A percentile compares a stretch with the other conserved stretches of the same genome.
These are phyloP conservation scores for Leptinotarsa haldemani DNA, from an alignment of 2,888 invertebrate genomes.

Conservation along the genomic window DNA sequence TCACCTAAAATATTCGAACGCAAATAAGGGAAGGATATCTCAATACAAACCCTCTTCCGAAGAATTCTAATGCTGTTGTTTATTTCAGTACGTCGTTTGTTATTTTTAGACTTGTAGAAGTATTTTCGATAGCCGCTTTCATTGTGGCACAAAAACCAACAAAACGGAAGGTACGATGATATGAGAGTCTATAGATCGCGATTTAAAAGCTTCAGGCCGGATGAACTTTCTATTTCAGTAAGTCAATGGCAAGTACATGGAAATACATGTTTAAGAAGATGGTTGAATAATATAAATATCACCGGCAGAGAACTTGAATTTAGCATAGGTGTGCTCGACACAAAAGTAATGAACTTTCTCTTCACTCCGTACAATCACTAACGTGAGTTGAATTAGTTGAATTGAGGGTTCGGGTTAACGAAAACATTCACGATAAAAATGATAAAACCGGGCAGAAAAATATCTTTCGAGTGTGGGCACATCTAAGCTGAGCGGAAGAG, in stretches of 20 bases:
- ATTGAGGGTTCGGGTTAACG: neutral
- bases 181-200: slow-evolving; percentile 26
- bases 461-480: too few species aligned
- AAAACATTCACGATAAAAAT: neutral
- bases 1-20: too few species aligned
- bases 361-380: neutral
- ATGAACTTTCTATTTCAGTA: slow-evolving; percentile 35
- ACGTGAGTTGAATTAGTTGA: neutral
- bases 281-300: neutral
- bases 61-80: slow-evolving; percentile 23
- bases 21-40: too few species aligned
- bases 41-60: neutral
- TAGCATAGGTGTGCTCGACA: neutral
- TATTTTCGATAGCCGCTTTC: slow-evolving; percentile 28
- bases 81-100: slow-evolving; percentile 14
- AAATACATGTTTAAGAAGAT: slow-evolving; percentile 1
- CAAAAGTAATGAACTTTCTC: slow-evolving; percentile 11
- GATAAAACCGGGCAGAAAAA: neutral
- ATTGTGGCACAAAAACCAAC: slow-evolving; percentile 21
- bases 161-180: slow-evolving; percentile 29
- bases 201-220: slow-evolving; percentile 21
- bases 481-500: too few species aligned
- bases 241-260: slow-evolving; percentile 11
- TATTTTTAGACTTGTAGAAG: slow-evolving; percentile 31
- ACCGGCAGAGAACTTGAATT: slow-evolving; percentile 12